These are phyloP conservation scores for Hybos culiciformis DNA, from an alignment of 2,888 invertebrate genomes.

Conservation along the genomic window DNA sequence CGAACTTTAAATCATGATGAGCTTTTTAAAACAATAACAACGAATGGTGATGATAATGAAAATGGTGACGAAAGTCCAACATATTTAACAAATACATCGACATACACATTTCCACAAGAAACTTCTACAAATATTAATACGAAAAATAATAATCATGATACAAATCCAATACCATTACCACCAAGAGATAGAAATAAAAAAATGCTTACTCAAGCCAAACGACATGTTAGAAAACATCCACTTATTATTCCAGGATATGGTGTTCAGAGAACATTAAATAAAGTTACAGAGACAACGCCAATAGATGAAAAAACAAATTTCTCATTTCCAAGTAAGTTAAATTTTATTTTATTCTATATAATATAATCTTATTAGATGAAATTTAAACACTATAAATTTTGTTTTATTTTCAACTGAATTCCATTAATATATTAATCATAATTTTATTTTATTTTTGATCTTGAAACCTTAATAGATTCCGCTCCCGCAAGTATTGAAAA, in stretches of 20 bases:
- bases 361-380: too few relatives aligned
- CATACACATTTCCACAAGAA: constrained; percentile 26
- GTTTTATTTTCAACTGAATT: too few relatives aligned
- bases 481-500: not conserved
- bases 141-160: constrained; percentile 8
- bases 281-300: constrained; percentile 38
- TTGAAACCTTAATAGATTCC: too few relatives aligned
- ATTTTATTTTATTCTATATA: too few relatives aligned
- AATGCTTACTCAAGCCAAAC: constrained; percentile 45
- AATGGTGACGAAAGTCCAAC: constrained; percentile 30
- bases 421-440: too few relatives aligned
- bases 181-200: constrained; percentile 48
- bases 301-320: constrained; percentile 10
- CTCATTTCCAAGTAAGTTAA: too few relatives aligned
- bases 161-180: constrained; percentile 63
- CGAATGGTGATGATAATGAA: constrained; percentile 4
- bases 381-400: too few relatives aligned
- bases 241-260: constrained; percentile 57
- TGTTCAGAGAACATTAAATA: constrained; percentile 46
- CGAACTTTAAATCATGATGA: not conserved
- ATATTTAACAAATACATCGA: constrained; percentile 29
- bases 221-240: constrained; percentile 71
- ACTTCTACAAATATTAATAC: constrained; percentile 1
- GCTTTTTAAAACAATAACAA: not conserved
- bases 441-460: too few relatives aligned